A percentile compares a stretch with the other conserved stretches of the same genome.
phyloP scores from a whole-genome alignment of 1,140 invertebrate species.

The Panagrolaimus sp. region DNA sequence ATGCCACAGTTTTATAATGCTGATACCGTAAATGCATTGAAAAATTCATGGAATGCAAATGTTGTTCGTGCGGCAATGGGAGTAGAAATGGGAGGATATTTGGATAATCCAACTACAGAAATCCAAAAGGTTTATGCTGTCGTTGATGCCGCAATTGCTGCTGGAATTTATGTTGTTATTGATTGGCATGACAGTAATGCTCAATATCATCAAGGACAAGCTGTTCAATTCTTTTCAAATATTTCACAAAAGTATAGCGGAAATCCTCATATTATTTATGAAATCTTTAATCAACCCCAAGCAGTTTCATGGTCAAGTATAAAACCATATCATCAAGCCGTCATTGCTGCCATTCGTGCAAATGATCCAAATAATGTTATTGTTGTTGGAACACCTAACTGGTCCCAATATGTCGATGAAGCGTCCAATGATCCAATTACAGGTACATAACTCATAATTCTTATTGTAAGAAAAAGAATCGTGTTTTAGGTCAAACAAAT shows the following conservation, averaged over 20 bases:
- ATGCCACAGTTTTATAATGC: not conserved
- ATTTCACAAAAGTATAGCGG: slow-evolving; percentile 18
- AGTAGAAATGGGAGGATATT: slow-evolving; percentile 16
- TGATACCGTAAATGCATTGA: slow-evolving; percentile 9
- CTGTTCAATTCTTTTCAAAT: slow-evolving; percentile 19
- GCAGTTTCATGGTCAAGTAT: not conserved
- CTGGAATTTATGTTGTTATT: slow-evolving; percentile 24
- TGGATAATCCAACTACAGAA: slow-evolving; percentile 14
- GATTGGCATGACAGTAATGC: slow-evolving; percentile 25
- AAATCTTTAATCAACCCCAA: slow-evolving; percentile 20
- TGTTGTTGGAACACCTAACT: slow-evolving; percentile 21
- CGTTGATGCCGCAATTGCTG: slow-evolving; percentile 15
- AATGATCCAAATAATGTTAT: slow-evolving; percentile 21
- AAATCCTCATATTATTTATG: slow-evolving; percentile 21
- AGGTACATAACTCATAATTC: slow-evolving; percentile 11
- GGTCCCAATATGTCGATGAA: slow-evolving; percentile 15
- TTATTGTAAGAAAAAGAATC: slow-evolving; percentile 13
- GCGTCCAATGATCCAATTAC: slow-evolving; percentile 14
- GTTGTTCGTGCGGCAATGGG: slow-evolving; percentile 22
- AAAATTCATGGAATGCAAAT: slow-evolving; percentile 18
- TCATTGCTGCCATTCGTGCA: not conserved
- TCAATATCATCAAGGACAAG: slow-evolving; percentile 9
- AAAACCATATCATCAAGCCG: slow-evolving; percentile 7
- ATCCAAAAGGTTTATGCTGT: slow-evolving; percentile 12
- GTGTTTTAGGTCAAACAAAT: slow-evolving; percentile 9